phyloP scores from a whole-genome alignment of 2,888 invertebrate genomes.

The Aphrophora alni region DNA sequence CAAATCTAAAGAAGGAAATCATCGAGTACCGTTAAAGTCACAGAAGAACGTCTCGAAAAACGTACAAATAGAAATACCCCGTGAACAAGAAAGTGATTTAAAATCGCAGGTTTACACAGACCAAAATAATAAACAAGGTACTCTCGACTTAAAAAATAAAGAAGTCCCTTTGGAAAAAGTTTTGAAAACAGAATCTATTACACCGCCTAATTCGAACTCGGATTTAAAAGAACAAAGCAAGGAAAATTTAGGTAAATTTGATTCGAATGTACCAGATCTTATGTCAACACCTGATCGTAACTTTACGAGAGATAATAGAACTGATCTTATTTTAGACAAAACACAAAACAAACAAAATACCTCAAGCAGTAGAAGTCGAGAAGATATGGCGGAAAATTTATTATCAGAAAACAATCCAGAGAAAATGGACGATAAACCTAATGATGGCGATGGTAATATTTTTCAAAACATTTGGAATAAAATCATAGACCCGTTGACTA shows the following conservation, averaged over 20 bases:
- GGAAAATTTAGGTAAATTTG: not conserved
- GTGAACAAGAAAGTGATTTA: not conserved
- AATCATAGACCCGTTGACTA: not conserved
- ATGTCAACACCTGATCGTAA: not conserved
- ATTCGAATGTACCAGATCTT: not conserved
- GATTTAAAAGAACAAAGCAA: too few species aligned
- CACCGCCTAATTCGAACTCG: not conserved
- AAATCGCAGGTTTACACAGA: not conserved
- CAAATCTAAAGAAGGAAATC: not conserved
- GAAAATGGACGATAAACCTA: not conserved
- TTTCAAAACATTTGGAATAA: not conserved
- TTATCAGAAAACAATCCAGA: not conserved
- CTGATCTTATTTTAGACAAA: not conserved
- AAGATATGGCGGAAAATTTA: not conserved
- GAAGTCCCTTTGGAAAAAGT: not conserved
- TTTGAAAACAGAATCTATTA: not conserved
- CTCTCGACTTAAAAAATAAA: too few species aligned
- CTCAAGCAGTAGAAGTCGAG: too few species aligned
- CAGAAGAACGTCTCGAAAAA: not conserved
- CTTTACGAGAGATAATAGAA: not conserved
- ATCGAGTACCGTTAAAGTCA: not conserved
- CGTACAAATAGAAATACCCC: not conserved
- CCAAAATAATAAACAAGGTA: not conserved
- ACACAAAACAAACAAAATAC: not conserved
- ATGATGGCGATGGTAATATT: not conserved